phyloP scores from a whole-genome alignment of 2,113 vertebrate genomes.

The Nyctereutes procyonoides region DNA sequence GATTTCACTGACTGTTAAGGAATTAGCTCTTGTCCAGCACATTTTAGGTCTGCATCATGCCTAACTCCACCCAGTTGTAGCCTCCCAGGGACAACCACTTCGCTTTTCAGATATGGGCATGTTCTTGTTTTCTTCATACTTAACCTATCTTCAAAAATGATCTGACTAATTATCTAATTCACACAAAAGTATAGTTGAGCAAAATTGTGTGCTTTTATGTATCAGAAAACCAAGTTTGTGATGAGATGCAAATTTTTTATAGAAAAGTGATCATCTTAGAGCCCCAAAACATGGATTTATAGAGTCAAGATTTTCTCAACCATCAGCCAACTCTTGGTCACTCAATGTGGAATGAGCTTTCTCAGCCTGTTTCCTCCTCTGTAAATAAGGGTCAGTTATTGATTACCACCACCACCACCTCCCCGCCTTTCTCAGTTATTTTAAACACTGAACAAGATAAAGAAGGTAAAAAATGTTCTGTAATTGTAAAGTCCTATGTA shows the following conservation, averaged over 20 bases:
- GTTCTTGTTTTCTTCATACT: not conserved
- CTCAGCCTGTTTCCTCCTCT: not conserved
- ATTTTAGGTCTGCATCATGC: not conserved
- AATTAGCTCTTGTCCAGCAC: not conserved
- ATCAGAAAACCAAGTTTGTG: not conserved
- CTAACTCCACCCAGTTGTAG: not conserved
- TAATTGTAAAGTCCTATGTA: not conserved
- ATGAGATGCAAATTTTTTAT: not conserved
- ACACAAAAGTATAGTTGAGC: not conserved
- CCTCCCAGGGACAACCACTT: not conserved
- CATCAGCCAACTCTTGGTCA: not conserved
- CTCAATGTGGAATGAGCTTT: not conserved
- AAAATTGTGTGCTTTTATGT: not conserved
- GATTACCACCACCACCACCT: not conserved
- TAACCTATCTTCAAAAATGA: not conserved
- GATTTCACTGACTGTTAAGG: slow-evolving; percentile 17
- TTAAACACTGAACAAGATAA: not conserved
- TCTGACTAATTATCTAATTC: not conserved
- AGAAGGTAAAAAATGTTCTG: slow-evolving; percentile 47
- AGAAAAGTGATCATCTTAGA: not conserved
- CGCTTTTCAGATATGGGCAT: not conserved
- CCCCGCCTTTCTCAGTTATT: not conserved
- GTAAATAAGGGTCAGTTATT: not conserved
- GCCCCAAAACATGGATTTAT: not conserved
- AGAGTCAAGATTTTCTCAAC: not conserved